phyloP scores from a whole-genome alignment of 64 coral and sea anemone genomes.

The Hydrozoanthus tunicans region DNA sequence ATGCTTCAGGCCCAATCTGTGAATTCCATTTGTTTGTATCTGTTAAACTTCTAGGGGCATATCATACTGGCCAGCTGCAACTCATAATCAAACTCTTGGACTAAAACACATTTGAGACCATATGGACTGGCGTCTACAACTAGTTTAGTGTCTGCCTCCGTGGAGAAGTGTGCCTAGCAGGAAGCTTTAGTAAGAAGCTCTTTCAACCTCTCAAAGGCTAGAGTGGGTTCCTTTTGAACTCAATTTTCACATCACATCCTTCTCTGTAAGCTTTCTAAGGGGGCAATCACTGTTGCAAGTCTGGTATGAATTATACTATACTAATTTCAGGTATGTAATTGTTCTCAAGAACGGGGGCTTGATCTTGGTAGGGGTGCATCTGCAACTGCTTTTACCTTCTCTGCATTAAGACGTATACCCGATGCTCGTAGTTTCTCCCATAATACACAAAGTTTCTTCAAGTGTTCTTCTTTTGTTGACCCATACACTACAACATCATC shows the following conservation, averaged over 20 bases:
- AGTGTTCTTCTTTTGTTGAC: too few species aligned
- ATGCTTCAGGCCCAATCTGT: not conserved
- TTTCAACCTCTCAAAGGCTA: not conserved
- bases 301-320: not conserved
- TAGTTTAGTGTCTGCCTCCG: too few species aligned
- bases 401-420: too few species aligned
- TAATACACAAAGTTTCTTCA: too few species aligned
- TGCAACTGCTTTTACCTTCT: not conserved
- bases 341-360: not conserved
- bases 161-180: not conserved
- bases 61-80: too few species aligned
- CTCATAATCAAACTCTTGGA: too few species aligned
- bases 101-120: too few species aligned
- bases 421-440: too few species aligned
- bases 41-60: not conserved
- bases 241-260: not conserved
- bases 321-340: not conserved
- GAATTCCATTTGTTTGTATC: not conserved
- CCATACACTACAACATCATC: not conserved
- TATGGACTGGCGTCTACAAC: too few species aligned
- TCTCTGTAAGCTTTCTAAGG: too few species aligned
- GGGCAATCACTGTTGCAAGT: not conserved
- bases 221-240: not conserved
- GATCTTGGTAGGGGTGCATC: not conserved
- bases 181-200: not conserved